Evolutionary conservation across 2,888 invertebrate species (phyloP), one percentile per base, ranked within the genome.

Genomic region (Drosophila nr. medialis): DNA sequence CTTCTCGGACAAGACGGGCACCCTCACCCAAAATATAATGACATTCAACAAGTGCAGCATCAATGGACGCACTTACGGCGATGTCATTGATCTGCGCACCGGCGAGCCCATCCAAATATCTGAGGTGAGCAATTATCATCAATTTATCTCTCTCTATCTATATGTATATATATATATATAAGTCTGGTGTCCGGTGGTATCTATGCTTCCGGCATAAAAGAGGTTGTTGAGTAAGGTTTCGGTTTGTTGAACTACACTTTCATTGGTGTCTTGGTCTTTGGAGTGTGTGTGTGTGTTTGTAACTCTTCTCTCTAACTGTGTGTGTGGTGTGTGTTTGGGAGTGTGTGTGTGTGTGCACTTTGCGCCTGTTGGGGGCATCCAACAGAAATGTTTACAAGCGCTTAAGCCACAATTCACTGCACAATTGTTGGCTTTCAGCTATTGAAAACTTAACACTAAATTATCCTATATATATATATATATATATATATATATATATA

Each of bases 1-100:
- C 92, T 99, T 99, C 94, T 99, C 99, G 58, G 99, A 99, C 93
- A 99, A 99, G 94, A 99, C 99, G 75, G 99, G 99, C 88, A 99
- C 99, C 18, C 94, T 99, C 67, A 99, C 99, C 34, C 99, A 99
- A 94, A 99, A 99, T 93, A 99, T 99, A 86, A 99, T 99, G 99
- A 98, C 99, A 65, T 99, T 99, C 93, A 99, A 99, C 94, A 99
- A 99, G 94, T 99, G 99, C 93, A 98, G 99, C 75, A 98, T 99
- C 83, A 97, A 96, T 81, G 99, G 98, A 8, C 95, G 96, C 81
- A 95, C 96, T 66, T 99, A 98, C 93, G 99, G 99, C 27, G 99
- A 99, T 93, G 94, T 97, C 66, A 94, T 97, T 68, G 98, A 99
- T 93, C 95, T 96, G 80, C 94, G 94, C 86, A 97, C 98, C 55